Evolutionary conservation across 2,113 vertebrate species (phyloP).

Genomic region (Barbus barbus): DNA sequence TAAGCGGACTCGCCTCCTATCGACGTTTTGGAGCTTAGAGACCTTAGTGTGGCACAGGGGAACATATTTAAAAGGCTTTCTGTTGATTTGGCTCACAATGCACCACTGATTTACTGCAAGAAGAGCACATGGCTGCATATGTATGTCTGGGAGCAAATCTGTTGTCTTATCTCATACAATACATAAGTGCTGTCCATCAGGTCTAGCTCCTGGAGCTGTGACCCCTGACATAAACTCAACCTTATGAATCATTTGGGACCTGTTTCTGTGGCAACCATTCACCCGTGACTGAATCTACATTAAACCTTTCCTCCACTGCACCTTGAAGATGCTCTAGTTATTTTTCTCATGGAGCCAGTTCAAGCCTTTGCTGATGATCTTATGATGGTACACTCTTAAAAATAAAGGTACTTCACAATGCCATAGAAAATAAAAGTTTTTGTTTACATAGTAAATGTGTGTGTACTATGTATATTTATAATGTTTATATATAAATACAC

Average conservation of each 20-base stretch:
- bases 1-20: constrained; percentile 10
- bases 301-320: not conserved
- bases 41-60: not conserved
- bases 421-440: no score
- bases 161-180: not conserved
- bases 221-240: constrained; percentile 1
- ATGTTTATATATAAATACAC: no score
- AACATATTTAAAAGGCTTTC: constrained; percentile 23
- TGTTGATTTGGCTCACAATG: constrained; percentile 29
- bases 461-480: no score
- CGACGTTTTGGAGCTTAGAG: constrained; percentile 20
- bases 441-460: no score
- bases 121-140: not conserved
- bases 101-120: not conserved
- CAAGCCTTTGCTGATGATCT: not conserved
- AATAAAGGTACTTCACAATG: no score
- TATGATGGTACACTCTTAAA: no score
- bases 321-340: not conserved
- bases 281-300: not conserved
- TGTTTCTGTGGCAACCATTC: constrained; percentile 38
- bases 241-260: constrained; percentile 9
- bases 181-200: not conserved
- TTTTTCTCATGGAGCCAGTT: not conserved
- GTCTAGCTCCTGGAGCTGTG: not conserved
- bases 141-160: not conserved